Evolutionary conservation across 2,797 vertebrate species (phyloP), one percentile per base, ranked within the genome.

Genomic region (Gorsachius magnificus): DNA sequence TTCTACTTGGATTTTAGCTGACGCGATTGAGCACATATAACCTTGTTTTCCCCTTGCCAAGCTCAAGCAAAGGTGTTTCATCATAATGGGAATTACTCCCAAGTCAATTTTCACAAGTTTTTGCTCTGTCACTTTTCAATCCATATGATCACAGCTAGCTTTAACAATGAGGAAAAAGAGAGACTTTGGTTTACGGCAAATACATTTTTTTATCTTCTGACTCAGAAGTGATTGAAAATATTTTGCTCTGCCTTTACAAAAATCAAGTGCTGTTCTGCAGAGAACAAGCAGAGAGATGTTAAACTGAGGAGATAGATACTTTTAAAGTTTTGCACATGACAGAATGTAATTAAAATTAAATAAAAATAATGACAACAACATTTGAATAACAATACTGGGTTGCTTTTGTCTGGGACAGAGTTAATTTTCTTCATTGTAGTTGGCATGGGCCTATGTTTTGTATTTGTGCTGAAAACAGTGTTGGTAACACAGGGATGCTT

Each of bases 1-100:
- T 94, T 90, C 71, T 77, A 14, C 53, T 84, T 0, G 6, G 86
- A 95, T 95, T 87, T 94, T 87, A 93, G 77, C 48, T 88, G 88
- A 85, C 57, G 50, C 0, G 1, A 90, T 11, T 89, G 88, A 92
- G 76, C 75, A 95, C 90, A 88, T 87, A 57, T 89, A 95, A 95
- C 95, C 95, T 96, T 95, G 81, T 61, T 94, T 95, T 96, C 92
- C 86, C 92, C 92, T 95, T 97, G 92, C 81, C 2, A 0, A 85
- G 71, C 75, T 92, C 68, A 74, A 89, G 80, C 48, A 96, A 96
- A 96, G 86, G 88, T 97, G 90, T 95, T 96, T 94, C 91, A 94
- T 96, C 93, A 85, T 70, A 90, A 94, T 51, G 64, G 78, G 83
- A 92, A 83, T 95, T 93, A 95, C 95, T 96, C 91, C 88, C 94